Evolutionary conservation across 2,888 invertebrate genomes (phyloP).

Genomic region (Netelia virgata): DNA sequence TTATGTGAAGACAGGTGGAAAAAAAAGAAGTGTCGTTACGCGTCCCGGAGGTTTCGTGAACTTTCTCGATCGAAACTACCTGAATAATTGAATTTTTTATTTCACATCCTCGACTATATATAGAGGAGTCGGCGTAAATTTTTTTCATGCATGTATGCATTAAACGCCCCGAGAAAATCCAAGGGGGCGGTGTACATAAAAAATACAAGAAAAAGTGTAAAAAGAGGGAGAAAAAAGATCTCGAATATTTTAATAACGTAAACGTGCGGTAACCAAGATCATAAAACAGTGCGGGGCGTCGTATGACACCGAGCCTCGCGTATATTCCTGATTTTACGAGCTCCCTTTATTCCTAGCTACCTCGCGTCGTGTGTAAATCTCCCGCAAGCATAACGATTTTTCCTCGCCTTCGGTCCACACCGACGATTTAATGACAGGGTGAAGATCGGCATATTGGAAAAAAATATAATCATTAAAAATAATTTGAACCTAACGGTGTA

Average conservation of each 20-base stretch:
- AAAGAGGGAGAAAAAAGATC: constrained; percentile 8
- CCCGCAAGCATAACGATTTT: constrained; percentile 62
- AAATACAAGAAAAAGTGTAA: not conserved
- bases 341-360: constrained; percentile 71
- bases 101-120: not conserved
- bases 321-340: constrained; percentile 68
- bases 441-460: constrained; percentile 11
- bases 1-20: not conserved
- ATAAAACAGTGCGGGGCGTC: constrained; percentile 34
- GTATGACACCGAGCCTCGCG: constrained; percentile 4
- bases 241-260: constrained; percentile 70
- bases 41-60: not conserved
- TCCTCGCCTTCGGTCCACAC: constrained; percentile 13
- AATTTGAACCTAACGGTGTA: not conserved
- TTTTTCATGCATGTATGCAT: constrained; percentile 21
- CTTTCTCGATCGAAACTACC: constrained; percentile 22
- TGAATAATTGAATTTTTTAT: constrained; percentile 19
- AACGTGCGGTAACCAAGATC: constrained; percentile 35
- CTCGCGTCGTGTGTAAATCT: constrained; percentile 72
- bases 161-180: constrained; percentile 18
- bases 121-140: not conserved
- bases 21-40: not conserved
- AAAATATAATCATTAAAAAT: constrained; percentile 3
- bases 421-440: constrained; percentile 9
- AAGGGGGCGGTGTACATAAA: not conserved